Conservation (phyloP, 2,888 invertebrate genomes). For the Drosophila nr. fundita region DNA sequence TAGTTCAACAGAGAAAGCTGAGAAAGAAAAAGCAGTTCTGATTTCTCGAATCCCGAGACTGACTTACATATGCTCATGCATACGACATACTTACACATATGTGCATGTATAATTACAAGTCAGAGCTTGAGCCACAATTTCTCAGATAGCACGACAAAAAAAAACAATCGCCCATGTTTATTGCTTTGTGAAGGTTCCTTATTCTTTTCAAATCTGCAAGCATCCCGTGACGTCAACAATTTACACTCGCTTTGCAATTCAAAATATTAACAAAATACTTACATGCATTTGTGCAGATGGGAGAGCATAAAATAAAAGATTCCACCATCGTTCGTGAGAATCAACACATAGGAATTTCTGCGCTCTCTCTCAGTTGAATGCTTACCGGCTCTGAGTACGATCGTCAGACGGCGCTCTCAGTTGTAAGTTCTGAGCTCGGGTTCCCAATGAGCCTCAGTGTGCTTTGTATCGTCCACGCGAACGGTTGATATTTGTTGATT, state of each 20-base stretch:
- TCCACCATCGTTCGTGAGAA: neutral
- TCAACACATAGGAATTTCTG: neutral
- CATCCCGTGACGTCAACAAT: neutral
- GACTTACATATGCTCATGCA: neutral
- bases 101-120: neutral
- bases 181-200: constrained; percentile 4
- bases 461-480: constrained; percentile 21
- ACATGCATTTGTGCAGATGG: neutral
- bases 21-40: neutral
- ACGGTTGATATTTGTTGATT: constrained; percentile 21
- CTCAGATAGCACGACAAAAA: neutral
- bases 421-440: constrained; percentile 32
- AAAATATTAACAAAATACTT: neutral
- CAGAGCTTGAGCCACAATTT: constrained; percentile 1
- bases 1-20: neutral
- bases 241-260: neutral
- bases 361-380: constrained; percentile 6
- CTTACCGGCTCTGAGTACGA: constrained; percentile 16
- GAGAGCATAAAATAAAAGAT: neutral
- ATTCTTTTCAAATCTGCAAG: neutral
- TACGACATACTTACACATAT: neutral
- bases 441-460: constrained; percentile 33
- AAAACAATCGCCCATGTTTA: neutral
- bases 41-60: neutral
- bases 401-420: constrained; percentile 5